phyloP scores from a whole-genome alignment of 2,797 vertebrate species.

The Myripristis murdjan region DNA sequence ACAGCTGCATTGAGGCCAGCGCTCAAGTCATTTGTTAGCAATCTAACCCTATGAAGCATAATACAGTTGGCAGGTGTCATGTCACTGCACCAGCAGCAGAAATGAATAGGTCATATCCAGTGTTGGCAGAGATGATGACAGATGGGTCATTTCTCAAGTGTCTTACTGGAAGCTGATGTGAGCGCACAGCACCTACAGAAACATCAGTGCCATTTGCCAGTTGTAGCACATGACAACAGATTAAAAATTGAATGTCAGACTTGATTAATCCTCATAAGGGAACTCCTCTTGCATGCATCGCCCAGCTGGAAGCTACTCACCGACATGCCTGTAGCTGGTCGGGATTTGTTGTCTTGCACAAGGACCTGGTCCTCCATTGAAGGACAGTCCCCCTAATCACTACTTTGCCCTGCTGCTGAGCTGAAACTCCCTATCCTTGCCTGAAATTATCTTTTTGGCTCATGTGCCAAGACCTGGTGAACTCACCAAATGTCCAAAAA shows the following conservation, averaged over 20 bases:
- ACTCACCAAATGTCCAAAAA: too few relatives aligned
- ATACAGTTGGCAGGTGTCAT: neutral
- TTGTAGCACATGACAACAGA: neutral
- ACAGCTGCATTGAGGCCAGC: neutral
- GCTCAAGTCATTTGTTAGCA: neutral
- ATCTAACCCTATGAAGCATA: neutral
- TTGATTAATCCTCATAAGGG: neutral
- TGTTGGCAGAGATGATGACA: constrained; percentile 1
- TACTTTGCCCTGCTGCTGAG: too few relatives aligned
- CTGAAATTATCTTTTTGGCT: too few relatives aligned
- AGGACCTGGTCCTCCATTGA: too few relatives aligned
- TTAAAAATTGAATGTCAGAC: neutral
- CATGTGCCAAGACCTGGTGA: too few relatives aligned
- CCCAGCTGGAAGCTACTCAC: too few relatives aligned
- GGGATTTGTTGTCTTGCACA: too few relatives aligned
- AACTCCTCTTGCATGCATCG: neutral
- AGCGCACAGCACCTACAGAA: neutral
- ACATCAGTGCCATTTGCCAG: neutral
- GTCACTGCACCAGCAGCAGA: neutral
- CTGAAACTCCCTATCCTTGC: too few relatives aligned
- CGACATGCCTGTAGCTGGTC: too few relatives aligned
- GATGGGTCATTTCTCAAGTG: constrained; percentile 1
- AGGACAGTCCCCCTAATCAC: too few relatives aligned
- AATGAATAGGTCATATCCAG: constrained; percentile 9
- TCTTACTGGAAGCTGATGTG: neutral